phyloP scores from a whole-genome alignment of 2,113 vertebrate species.

The Chiloscyllium plagiosum region DNA sequence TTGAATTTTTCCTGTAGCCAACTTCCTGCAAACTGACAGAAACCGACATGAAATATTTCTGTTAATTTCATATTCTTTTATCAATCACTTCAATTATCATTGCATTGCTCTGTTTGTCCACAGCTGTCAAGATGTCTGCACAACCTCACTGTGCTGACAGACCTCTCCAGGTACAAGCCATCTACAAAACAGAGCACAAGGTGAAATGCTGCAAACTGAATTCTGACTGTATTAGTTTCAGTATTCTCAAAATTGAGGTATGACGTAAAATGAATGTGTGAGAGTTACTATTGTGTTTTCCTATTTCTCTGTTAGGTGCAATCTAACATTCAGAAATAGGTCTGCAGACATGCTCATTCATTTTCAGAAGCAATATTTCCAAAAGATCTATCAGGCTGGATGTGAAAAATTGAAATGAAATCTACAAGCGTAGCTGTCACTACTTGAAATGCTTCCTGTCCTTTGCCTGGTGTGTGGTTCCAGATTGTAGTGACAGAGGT shows the following conservation, averaged over 20 bases:
- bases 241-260: background rate
- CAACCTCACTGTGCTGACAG: background rate
- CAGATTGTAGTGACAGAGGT: background rate
- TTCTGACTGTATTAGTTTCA: conserved; percentile 20
- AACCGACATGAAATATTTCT: conserved; percentile 27
- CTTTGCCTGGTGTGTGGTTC: background rate
- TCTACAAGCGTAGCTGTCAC: background rate
- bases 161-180: background rate
- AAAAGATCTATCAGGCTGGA: background rate
- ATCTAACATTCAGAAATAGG: background rate
- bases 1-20: background rate
- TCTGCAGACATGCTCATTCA: background rate
- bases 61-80: conserved; percentile 9
- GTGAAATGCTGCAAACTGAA: background rate
- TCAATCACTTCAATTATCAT: conserved; percentile 29
- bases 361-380: background rate
- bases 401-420: background rate
- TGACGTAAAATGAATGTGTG: background rate
- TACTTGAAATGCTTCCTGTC: background rate
- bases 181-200: background rate
- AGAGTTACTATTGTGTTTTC: background rate
- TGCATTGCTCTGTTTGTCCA: background rate
- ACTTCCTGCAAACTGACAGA: background rate
- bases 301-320: background rate
- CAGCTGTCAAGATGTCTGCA: background rate